A percentile compares a stretch with the other conserved stretches of the same genome.
These are phyloP conservation scores for Pristionchus japonicus DNA, from an alignment of 2,888 invertebrate species.

Conservation along the genomic window DNA sequence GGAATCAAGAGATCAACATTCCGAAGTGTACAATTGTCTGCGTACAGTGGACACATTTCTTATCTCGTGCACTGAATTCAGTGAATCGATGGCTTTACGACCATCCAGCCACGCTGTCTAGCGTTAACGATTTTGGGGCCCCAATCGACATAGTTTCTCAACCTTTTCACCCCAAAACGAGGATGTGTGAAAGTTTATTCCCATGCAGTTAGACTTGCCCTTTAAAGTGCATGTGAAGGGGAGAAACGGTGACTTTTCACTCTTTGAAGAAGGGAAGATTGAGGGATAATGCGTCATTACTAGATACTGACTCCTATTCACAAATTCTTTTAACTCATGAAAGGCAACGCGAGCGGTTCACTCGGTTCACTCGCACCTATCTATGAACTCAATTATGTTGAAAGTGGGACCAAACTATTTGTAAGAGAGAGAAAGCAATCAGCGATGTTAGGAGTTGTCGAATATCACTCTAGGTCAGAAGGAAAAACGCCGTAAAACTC, in stretches of 20 bases:
- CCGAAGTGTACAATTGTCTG: no score
- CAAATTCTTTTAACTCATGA: not conserved
- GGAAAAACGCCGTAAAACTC: not conserved
- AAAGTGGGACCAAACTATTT: not conserved
- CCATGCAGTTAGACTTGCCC: not conserved
- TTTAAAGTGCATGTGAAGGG: slow-evolving; percentile 5
- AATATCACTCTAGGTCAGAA: not conserved
- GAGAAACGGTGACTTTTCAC: not conserved
- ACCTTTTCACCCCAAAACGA: not conserved
- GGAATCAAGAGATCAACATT: not conserved
- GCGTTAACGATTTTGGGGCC: not conserved
- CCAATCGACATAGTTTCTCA: not conserved
- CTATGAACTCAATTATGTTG: no score
- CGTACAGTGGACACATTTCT: not conserved
- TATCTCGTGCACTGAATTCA: not conserved
- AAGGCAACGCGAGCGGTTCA: not conserved
- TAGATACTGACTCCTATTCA: no score
- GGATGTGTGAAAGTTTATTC: not conserved
- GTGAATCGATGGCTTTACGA: slow-evolving; percentile 2
- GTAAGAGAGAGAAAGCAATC: not conserved
- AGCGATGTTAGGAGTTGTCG: not conserved
- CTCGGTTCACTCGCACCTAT: not conserved
- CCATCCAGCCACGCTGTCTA: not conserved
- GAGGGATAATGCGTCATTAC: no score
- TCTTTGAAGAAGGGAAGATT: not conserved